Evolutionary conservation across 2,113 vertebrate species (phyloP).

Genomic region (Cyprinodon variegatus): DNA sequence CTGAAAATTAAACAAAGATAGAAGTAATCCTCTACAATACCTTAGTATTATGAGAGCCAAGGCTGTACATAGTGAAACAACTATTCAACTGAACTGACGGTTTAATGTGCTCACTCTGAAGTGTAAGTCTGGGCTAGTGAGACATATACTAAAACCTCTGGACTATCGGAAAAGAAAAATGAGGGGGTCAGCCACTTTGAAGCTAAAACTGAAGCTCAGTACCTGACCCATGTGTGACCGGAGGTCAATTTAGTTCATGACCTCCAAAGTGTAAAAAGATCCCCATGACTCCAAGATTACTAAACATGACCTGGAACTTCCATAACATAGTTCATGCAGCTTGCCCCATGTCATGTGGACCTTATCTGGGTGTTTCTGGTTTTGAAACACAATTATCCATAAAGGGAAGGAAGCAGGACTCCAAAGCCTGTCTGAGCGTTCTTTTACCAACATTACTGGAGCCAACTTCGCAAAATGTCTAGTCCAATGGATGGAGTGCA

Average conservation of each 20-base stretch:
- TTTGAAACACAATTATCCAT: constrained; percentile 45
- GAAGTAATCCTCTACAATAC: constrained; percentile 19
- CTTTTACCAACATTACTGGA: constrained; percentile 38
- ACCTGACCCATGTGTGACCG: constrained; percentile 5
- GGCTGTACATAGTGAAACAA: constrained; percentile 38
- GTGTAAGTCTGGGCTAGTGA: constrained; percentile 43
- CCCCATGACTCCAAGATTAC: constrained; percentile 16
- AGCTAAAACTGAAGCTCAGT: constrained; percentile 8
- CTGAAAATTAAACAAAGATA: constrained; percentile 13
- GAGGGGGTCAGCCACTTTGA: neutral
- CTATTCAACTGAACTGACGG: constrained; percentile 36
- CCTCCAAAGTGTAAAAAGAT: constrained; percentile 9
- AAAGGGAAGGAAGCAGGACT: neutral
- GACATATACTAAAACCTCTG: constrained; percentile 15
- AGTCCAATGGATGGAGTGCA: constrained; percentile 23
- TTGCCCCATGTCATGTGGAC: constrained; percentile 25
- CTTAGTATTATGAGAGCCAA: constrained; percentile 18
- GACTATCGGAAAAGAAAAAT: neutral
- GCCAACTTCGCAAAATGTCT: constrained; percentile 50
- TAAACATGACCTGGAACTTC: constrained; percentile 25
- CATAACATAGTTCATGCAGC: constrained; percentile 29
- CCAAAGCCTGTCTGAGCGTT: constrained; percentile 13
- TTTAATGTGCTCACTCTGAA: constrained; percentile 35
- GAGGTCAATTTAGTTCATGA: constrained; percentile 1
- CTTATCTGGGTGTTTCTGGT: constrained; percentile 47